Percentiles rank a stretch among this genome's conserved stretches.
These are phyloP conservation scores for Orientallactaga bullata DNA, from an alignment of 2,113 vertebrate genomes.

Conservation along the genomic window DNA sequence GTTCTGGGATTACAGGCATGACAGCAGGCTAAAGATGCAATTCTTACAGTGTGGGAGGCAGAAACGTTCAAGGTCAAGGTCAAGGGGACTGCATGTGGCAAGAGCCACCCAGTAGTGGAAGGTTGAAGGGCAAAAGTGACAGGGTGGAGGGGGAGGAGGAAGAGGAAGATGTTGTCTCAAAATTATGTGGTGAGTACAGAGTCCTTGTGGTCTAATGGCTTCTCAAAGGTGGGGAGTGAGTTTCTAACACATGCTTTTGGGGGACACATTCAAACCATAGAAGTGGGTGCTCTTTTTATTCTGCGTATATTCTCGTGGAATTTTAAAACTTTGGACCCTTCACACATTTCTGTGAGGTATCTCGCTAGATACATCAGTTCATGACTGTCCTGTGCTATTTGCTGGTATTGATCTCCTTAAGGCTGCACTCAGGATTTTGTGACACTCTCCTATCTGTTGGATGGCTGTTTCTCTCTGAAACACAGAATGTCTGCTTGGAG, in stretches of 20 bases:
- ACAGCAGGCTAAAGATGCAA: background rate
- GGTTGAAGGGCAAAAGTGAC: background rate
- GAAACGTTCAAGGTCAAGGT: background rate
- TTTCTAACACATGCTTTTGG: background rate
- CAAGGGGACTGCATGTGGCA: background rate
- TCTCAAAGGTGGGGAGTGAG: background rate
- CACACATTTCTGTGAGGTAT: slow-evolving; percentile 8
- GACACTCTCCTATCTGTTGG: background rate
- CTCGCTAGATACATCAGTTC: too few relatives aligned
- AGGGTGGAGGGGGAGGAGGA: background rate
- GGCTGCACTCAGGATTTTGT: background rate
- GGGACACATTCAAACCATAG: background rate
- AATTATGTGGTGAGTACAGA: too few relatives aligned
- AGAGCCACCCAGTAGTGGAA: background rate
- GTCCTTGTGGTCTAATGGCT: background rate
- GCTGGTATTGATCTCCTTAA: background rate
- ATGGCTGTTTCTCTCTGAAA: background rate
- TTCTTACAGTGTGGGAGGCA: background rate
- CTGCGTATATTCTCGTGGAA: background rate
- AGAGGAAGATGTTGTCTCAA: background rate
- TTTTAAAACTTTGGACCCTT: slow-evolving; percentile 25
- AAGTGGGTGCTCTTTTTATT: slow-evolving; percentile 5
- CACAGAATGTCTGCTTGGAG: background rate
- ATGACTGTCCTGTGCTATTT: background rate
- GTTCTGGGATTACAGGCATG: background rate